Evolutionary conservation across 23 tunicate genomes (phyloP), one percentile per base, ranked within the genome.

Genomic region (Trididemnum clinides): DNA sequence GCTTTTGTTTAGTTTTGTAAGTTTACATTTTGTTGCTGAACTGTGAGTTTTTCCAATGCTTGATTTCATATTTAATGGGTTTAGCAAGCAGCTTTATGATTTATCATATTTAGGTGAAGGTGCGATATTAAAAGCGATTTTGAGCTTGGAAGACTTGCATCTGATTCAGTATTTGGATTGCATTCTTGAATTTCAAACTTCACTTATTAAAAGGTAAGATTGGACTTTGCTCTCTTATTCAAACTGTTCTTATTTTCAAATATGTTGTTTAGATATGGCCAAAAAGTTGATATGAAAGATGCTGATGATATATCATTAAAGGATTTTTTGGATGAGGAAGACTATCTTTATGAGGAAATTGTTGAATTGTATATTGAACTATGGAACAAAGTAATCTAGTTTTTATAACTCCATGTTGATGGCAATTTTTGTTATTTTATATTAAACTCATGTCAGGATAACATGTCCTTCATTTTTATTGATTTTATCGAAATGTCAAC

Each of bases 301-400:
- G 65, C 90, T 2, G 97, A 92, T 35, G 34, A 83, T 38, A 62
- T 37, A 4, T 77, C 88, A 12, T 37, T 92, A 1, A 33, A 76
- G 28, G 84, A 75, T 34, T 87, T 64, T 76, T 50, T 86, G 39
- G 74, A 23, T 3, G 88, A 91, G 2, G 72, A 80, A 34, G 71
- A 85, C 29, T 71, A 71, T 39, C n/a, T 65, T 3, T 81, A 22
- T 64, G 59, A 81, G 50, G 72, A 69, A 25, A 71, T 75, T 3
- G 35, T 92, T 19, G 25, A 57, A n/a, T 28, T n/a, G 34, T 92
- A 92, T 72, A 87, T 92, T 28, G 29, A 50, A 81, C 57, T 87
- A 10, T 92, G 97, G 97, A 92, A 92, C 80, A 77, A 81, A 82
- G 97, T 92, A 65, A 25, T 20, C 22, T 62, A 3, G 20, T 27